phyloP scores from a whole-genome alignment of 1,140 invertebrate genomes.

The Yoshiicerus persimilis region DNA sequence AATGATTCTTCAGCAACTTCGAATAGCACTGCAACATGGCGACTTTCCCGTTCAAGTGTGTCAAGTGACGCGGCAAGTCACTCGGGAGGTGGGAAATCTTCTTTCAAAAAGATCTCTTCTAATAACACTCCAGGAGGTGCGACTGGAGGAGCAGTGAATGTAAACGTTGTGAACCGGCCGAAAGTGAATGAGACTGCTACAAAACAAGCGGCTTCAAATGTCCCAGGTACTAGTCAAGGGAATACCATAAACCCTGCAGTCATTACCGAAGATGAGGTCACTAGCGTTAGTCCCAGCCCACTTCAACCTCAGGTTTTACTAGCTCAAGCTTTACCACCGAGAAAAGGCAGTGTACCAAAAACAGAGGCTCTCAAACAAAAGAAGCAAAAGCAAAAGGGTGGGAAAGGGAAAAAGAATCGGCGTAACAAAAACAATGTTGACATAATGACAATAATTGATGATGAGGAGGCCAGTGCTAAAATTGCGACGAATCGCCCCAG shows the following conservation, averaged over 20 bases:
- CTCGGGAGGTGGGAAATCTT: slow-evolving; percentile 46
- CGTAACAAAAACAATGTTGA: not conserved
- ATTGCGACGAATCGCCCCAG: slow-evolving; percentile 48
- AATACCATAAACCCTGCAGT: not conserved
- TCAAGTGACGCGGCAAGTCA: slow-evolving; percentile 53
- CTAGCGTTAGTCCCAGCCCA: not conserved
- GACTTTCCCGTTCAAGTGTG: slow-evolving; percentile 74
- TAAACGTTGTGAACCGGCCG: not conserved
- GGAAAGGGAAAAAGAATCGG: not conserved
- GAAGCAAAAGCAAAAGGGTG: not conserved
- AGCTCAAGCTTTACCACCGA: not conserved
- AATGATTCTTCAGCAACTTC: slow-evolving; percentile 87
- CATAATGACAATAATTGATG: slow-evolving; percentile 34
- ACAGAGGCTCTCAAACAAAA: not conserved
- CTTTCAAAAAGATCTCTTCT: slow-evolving; percentile 32
- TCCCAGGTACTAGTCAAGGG: not conserved
- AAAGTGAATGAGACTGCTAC: not conserved
- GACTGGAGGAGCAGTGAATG: not conserved
- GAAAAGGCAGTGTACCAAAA: not conserved
- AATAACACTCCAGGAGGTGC: not conserved
- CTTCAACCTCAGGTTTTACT: not conserved
- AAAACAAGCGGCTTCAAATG: not conserved
- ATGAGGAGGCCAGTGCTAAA: slow-evolving; percentile 46
- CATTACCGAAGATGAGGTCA: slow-evolving; percentile 25
- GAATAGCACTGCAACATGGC: slow-evolving; percentile 80